Base-by-base conservation (phyloP, 2,113 vertebrate species). In the Aptenodytes patagonicus region DNA sequence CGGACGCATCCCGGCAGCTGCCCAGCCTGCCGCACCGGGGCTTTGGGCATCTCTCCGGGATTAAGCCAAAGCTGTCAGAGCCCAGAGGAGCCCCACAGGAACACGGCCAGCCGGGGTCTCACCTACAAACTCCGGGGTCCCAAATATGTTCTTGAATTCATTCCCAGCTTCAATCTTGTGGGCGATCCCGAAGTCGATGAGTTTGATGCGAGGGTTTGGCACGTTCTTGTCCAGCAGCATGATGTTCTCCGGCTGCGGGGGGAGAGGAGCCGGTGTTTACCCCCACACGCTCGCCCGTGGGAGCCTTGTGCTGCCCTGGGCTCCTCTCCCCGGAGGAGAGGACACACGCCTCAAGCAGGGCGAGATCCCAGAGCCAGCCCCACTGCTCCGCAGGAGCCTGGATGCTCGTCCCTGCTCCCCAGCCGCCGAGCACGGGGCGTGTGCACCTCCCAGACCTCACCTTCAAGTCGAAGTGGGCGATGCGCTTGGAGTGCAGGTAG, bases 71-170 rank as follows among this genome's bases (percentile, higher is more conserved):
- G 75, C 28, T 75, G n/a, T 13, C 31, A 28, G 51, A 44, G n/a
- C 20, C 65, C 73, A 3, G 10, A 69, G 65, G 22, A 81, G 31
- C n/a, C 40, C n/a, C 26, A 4, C 21, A 13, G 34, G 22, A 34
- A 51, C 0, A 4, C 1, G 1, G 0, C 44, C 47, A n/a, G 11
- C 12, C 1, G 0, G 5, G 5, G 38, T 42, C 99, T 97, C 89
- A 99, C 99, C 99, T 18, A 99, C 99, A 64, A 99, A 99, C 97
- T 99, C 99, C 0, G 99, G 99, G 0, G 99, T 99, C 72, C 99
- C 99, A 24, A 99, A 99, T 86, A 99, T 99, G 87, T 99, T 99
- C 97, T 99, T 99, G 97, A 99, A 99, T 93, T 99, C 99, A 1
- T 99, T 99, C 46, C 99, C 99, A 1, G 99, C 99, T 96, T 99